A percentile compares a stretch with the other conserved stretches of the same genome.
These are phyloP conservation scores for Poecilia gillii DNA, from an alignment of 2,797 vertebrate species.

Conservation along the genomic window DNA sequence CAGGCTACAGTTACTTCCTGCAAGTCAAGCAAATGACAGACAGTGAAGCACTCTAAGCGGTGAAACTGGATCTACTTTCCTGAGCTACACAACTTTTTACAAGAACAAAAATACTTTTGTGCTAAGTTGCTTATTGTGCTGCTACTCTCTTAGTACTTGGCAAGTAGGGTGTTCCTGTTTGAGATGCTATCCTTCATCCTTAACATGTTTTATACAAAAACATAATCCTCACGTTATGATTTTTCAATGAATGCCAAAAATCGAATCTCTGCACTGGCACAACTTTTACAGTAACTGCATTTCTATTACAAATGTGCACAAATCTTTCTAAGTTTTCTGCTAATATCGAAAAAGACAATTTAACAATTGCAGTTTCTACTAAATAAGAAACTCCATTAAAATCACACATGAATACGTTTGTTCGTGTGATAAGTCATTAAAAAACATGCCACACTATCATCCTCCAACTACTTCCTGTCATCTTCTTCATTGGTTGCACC, in stretches of 20 bases:
- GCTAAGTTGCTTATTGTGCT: background rate
- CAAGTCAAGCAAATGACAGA: slow-evolving; percentile 4
- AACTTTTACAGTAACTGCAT: background rate
- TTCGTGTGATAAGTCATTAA: too few species aligned
- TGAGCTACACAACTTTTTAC: background rate
- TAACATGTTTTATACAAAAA: background rate
- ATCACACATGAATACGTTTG: too few species aligned
- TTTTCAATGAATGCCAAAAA: background rate
- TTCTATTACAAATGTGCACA: too few species aligned
- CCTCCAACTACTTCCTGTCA: too few species aligned
- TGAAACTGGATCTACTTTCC: background rate
- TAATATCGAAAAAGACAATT: too few species aligned
- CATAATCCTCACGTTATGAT: background rate
- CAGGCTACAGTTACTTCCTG: slow-evolving; percentile 71
- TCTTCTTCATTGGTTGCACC: too few species aligned
- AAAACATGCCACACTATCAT: too few species aligned
- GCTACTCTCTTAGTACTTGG: background rate
- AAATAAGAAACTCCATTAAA: too few species aligned
- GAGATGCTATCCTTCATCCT: background rate
- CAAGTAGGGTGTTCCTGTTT: background rate
- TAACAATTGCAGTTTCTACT: too few species aligned
- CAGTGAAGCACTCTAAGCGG: background rate
- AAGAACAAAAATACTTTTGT: background rate
- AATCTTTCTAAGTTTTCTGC: too few species aligned
- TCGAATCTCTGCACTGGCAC: background rate